phyloP scores from a whole-genome alignment of 1,140 invertebrate species.

The Drosophila elegans region DNA sequence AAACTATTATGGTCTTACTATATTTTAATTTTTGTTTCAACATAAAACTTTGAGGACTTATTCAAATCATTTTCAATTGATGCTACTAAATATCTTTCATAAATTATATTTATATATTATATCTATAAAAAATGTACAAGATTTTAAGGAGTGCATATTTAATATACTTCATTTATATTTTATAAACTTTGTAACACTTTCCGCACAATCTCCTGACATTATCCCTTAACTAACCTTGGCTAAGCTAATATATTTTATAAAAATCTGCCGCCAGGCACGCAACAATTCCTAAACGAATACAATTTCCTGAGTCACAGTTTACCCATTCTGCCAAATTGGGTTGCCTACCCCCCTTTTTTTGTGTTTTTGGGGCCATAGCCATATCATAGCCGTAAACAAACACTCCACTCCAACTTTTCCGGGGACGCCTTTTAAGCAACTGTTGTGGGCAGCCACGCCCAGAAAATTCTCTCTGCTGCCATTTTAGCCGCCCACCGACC shows the following conservation, averaged over 20 bases:
- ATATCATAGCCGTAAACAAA: conserved; percentile 52
- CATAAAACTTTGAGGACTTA: too few relatives aligned
- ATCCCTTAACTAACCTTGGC: conserved; percentile 11
- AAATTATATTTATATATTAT: too few relatives aligned
- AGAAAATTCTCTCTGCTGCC: conserved; percentile 57
- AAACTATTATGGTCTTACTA: too few relatives aligned
- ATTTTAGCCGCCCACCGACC: neutral
- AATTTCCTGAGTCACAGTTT: conserved; percentile 31
- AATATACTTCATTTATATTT: neutral
- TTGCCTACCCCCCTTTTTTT: neutral
- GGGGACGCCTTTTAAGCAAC: conserved; percentile 31
- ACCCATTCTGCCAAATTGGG: conserved; percentile 8
- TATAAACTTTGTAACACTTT: conserved; percentile 1
- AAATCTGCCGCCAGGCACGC: conserved; percentile 22
- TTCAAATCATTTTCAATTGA: too few relatives aligned
- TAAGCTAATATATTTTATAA: conserved; percentile 17
- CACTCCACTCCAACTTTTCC: conserved; percentile 25
- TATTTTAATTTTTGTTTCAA: too few relatives aligned
- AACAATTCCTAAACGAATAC: conserved; percentile 17
- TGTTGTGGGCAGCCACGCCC: conserved; percentile 62
- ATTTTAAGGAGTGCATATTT: too few relatives aligned
- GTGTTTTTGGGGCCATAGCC: neutral
- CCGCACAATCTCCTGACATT: neutral
- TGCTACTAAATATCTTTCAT: too few relatives aligned
- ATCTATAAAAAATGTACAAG: too few relatives aligned